phyloP scores from a whole-genome alignment of 2,113 vertebrate genomes.

The Larimichthys polyactis region DNA sequence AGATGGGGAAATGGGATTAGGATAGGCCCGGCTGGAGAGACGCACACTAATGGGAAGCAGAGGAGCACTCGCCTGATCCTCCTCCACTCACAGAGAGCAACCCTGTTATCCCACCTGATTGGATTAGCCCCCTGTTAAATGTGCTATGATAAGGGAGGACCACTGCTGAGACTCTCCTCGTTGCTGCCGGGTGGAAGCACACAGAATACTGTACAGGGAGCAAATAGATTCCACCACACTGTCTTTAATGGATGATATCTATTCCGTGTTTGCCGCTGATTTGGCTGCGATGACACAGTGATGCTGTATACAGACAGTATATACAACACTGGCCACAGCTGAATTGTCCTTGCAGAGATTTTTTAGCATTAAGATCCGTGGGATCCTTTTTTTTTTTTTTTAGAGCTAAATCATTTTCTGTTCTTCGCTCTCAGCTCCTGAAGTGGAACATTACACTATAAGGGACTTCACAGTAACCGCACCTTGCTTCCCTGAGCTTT shows the following conservation, averaged over 20 bases:
- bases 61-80: constrained; percentile 80
- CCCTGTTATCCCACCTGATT: constrained; percentile 85
- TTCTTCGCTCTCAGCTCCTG: not conserved
- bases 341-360: not conserved
- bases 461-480: constrained; percentile 14
- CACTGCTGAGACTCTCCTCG: constrained; percentile 73
- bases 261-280: constrained; percentile 28
- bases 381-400: not conserved
- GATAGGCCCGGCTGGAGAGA: constrained; percentile 81
- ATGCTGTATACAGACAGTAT: not conserved
- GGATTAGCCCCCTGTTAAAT: constrained; percentile 85
- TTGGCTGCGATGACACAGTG: constrained; percentile 36
- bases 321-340: not conserved
- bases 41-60: constrained; percentile 83
- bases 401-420: not conserved
- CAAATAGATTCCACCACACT: constrained; percentile 59
- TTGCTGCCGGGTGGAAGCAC: constrained; percentile 61
- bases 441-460: not conserved
- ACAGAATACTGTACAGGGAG: constrained; percentile 62
- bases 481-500: constrained; percentile 49
- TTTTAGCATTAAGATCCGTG: not conserved
- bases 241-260: constrained; percentile 36
- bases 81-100: constrained; percentile 78
- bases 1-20: constrained; percentile 87
- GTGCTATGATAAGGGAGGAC: constrained; percentile 82